Evolutionary conservation across 2,797 vertebrate genomes (phyloP), one percentile per base, ranked within the genome.

Genomic region (Rhynchotus rufescens): DNA sequence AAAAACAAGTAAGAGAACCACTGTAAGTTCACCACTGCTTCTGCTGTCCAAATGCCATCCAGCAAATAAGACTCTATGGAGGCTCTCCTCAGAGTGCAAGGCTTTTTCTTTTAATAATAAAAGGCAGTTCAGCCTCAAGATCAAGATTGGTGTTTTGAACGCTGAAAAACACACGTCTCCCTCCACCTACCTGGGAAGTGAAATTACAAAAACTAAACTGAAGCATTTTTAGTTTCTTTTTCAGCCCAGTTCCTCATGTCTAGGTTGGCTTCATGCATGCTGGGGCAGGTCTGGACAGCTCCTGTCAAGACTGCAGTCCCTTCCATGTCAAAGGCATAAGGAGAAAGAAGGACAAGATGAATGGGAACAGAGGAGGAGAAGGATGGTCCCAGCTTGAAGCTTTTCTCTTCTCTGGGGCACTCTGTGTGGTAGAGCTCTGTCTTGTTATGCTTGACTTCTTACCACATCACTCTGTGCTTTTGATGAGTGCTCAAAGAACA

Each of bases 181-280:
- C 69, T 95, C 60, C 81, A 89, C 93, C 90, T 94, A 92, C 91
- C 89, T 82, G 94, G 86, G 86, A 96, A 94, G 47, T 76, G 90
- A 90, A 94, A 83, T 91, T 87, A 86, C 83, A 51, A 89, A 88
- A 84, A 36, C n/a, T 36, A 60, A 92, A 86, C 44, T 86, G 66
- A 52, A 93, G 84, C 82, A 34, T 59, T 91, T 93, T 92, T 34
- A 90, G 81, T 93, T 96, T 51, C 56, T 92, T 56, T 92, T 25
- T 89, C 30, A 84, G 59, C 23, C 57, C 74, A 51, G 0, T 93
- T 95, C 92, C 34, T 80, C 23, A 1, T 85, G 79, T 61, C 54
- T 93, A 52, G 32, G 5, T 86, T 87, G 60, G 49, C 79, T 86
- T 66, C 45, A 7, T 77, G 74, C 82, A 0, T 42, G 90, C 83